These are phyloP conservation scores for Acropternis orthonyx DNA, from an alignment of 2,797 vertebrate species.

Conservation along the genomic window DNA sequence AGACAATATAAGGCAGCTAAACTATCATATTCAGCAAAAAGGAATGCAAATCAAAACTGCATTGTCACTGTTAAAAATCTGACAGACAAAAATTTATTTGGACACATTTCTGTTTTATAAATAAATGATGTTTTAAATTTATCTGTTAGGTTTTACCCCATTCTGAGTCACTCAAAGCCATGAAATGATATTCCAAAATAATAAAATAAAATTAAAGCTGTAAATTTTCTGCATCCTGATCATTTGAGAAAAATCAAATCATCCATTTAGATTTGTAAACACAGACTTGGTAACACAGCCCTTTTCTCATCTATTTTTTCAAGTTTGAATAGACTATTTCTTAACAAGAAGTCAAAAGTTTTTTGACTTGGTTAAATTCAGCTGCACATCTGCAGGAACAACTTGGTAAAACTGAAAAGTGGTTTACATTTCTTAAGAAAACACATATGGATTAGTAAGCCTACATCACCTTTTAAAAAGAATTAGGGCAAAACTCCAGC, in stretches of 20 bases:
- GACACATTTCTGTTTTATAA: not conserved
- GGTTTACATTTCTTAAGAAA: not conserved
- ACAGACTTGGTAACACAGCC: not conserved
- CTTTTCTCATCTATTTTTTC: not conserved
- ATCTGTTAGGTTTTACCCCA: not conserved
- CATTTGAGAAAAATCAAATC: not conserved
- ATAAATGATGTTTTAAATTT: not conserved
- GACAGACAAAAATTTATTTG: not conserved
- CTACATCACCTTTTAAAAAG: not conserved
- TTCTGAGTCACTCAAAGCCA: not conserved
- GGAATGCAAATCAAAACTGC: not conserved
- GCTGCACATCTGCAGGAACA: not conserved
- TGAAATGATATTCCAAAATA: not conserved
- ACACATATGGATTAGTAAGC: not conserved
- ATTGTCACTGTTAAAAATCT: not conserved
- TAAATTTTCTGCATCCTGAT: not conserved
- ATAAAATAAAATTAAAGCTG: not conserved
- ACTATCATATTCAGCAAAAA: not conserved
- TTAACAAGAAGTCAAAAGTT: not conserved
- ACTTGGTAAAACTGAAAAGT: not conserved
- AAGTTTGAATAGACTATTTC: not conserved
- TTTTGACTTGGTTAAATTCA: not conserved
- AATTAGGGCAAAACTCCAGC: conserved; percentile 11
- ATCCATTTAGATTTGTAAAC: not conserved
- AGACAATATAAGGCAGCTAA: not conserved